Base-by-base conservation (phyloP, 2,113 vertebrate genomes). In the Semnopithecus entellus region DNA sequence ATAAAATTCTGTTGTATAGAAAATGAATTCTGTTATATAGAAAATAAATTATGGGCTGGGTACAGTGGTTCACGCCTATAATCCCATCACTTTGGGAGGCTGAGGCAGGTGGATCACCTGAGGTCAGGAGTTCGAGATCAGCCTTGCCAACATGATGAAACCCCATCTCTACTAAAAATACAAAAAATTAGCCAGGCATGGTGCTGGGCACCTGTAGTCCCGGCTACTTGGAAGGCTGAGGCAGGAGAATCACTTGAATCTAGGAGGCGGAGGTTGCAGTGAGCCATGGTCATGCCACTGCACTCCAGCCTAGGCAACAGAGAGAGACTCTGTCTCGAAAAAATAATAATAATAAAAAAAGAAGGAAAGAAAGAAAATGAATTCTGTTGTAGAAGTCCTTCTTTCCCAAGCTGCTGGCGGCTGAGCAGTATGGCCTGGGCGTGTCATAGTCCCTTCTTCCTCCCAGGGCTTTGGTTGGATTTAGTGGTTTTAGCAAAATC, bases 401-500 rank as follows among this genome's bases (percentile, higher is more conserved):
- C 45, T 72, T 73, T 68, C 43, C 57, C 27, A 84, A 52, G 78
- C 79, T n/a, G 27, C 57, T 90, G 35, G 48, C 52, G 25, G 32
- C 57, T 76, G 22, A 70, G n/a, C 3, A 45, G 11, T 27, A 3
- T 18, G 68, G 14, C 38, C 6, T n/a, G 25, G 3, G n/a, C 12
- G 52, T 18, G 40, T 45, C 11, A 3, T 12, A 40, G 40, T 35
- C 40, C 27, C 59, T 73, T n/a, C 27, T 30, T 76, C 50, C 84
- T 64, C 32, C 11, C 8, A 23, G 23, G 45, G 70, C 61, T 78
- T 59, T 57, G 50, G 27, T 7, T 94, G 38, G 22, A 93, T 30
- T 87, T 95, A 70, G 25, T 82, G 30, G n/a, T 72, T 89, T 89
- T 48, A 91, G 57, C 66, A 95, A 81, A 75, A 72, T 64, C 12